Base-by-base conservation (phyloP, 2,888 invertebrate species). In the Sarcophaga subvicina region DNA sequence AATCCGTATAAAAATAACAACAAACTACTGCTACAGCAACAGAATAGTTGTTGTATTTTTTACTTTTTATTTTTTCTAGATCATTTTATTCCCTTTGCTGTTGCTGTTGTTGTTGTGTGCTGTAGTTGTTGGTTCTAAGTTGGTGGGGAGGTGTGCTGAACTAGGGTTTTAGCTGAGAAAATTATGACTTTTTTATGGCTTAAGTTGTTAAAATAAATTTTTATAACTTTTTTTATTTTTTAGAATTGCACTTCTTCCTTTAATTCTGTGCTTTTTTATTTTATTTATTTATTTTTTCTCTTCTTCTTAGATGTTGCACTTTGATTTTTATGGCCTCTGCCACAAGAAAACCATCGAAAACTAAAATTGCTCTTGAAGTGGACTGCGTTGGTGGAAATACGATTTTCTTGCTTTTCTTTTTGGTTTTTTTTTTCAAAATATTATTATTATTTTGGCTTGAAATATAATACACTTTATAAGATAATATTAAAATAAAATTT, bases 151-250 rank as follows among this genome's bases (percentile, higher is more conserved):
- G 37, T 37, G 37, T 10, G 1, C 0, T 37, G 37, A 37, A 37
- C 37, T 37, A 37, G 14, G 63, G 25, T 47, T 14, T 37, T 45
- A n/a, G 37, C 22, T 45, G 12, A n/a, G 10, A 63, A 73, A 37
- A 67, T 83, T 83, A 73, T 72, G 71, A 79, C 27, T 75, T 71
- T 78, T 78, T 79, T 71, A 69, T 73, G 49, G 5, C 37, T 73
- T 45, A 5, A 72, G 54, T 77, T 75, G 11, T 20, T 49, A 37
- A 37, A 10, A 37, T 37, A 37, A 2, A 37, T 6, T 63, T 49
- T 14, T 76, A 66, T 14, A 37, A 37, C 54, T 62, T 80, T 47
- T 78, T 62, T 80, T 47, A 22, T 14, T 62, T 59, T 75, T 75
- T 78, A 63, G 70, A 45, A 64, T 63, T 79, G 49, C 70, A 64